A percentile compares a stretch with the other conserved stretches of the same genome.
phyloP scores from a whole-genome alignment of 2,113 vertebrate species.

The Cnemophilus loriae region DNA sequence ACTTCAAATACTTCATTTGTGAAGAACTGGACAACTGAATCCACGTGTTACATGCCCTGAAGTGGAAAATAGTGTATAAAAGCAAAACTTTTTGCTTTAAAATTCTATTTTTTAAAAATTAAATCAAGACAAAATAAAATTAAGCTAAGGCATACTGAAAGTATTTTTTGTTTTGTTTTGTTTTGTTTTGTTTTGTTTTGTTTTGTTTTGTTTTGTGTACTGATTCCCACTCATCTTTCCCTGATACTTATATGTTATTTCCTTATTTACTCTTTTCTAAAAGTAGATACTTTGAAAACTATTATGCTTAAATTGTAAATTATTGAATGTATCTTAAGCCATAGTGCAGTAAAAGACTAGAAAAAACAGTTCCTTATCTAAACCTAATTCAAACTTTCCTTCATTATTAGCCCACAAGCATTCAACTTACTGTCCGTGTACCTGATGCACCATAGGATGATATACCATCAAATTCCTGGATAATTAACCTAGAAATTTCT shows the following conservation, averaged over 20 bases:
- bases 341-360: not conserved
- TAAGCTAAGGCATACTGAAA: not conserved
- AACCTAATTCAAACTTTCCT: not conserved
- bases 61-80: not conserved
- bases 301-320: not conserved
- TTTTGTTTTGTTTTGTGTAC: not conserved
- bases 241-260: fast-evolving
- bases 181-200: not conserved
- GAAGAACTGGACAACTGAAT: not conserved
- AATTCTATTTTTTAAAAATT: not conserved
- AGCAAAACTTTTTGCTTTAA: not conserved
- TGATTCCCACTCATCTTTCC: not conserved
- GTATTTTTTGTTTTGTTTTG: not conserved
- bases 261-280: not conserved
- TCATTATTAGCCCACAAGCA: not conserved
- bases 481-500: not conserved
- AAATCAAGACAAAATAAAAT: not conserved
- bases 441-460: not conserved
- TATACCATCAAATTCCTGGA: not conserved
- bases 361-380: not conserved
- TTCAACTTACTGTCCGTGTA: not conserved
- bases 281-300: not conserved
- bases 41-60: not conserved
- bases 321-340: not conserved
- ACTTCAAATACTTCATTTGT: not conserved